Conservation (phyloP, 37 sponge, comb jelly and placozoan species). For the Tethya wilhelma region DNA sequence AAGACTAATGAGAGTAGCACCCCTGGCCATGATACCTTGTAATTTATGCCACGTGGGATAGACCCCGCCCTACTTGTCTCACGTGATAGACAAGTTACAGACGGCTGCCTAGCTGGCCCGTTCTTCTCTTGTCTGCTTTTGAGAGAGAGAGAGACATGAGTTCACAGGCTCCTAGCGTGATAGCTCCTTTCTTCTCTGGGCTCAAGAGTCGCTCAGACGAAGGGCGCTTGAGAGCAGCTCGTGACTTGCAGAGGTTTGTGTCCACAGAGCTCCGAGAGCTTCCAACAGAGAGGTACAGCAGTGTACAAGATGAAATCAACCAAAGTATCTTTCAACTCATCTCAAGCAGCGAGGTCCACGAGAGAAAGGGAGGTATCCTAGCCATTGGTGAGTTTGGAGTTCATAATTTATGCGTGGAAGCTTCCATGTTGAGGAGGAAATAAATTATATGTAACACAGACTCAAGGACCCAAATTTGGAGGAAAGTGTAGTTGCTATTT, state of each 20-base stretch:
- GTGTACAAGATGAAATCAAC: slow-evolving; percentile 79
- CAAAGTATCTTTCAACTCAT: slow-evolving; percentile 72
- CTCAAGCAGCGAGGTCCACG: slow-evolving; percentile 87
- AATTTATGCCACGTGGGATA: too few species aligned
- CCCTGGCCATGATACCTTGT: background rate
- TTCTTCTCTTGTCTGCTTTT: too few species aligned
- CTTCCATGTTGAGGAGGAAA: too few species aligned
- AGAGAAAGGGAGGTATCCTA: slow-evolving; percentile 95
- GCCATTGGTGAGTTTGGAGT: slow-evolving; percentile 95
- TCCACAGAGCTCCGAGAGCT: slow-evolving; percentile 84
- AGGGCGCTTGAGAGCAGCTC: slow-evolving; percentile 63
- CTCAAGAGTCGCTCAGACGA: slow-evolving; percentile 75
- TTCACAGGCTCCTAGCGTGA: too few species aligned
- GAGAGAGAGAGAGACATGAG: too few species aligned
- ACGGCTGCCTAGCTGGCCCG: too few species aligned
- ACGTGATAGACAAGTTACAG: too few species aligned
- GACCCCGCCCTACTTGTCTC: too few species aligned
- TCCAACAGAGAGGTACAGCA: slow-evolving; percentile 60
- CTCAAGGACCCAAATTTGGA: too few species aligned
- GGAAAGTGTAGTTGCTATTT: too few species aligned
- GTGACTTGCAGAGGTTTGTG: slow-evolving; percentile 74
- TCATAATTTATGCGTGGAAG: too few species aligned
- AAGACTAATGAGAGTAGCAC: slow-evolving; percentile 15
- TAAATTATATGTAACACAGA: too few species aligned
- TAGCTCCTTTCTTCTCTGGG: slow-evolving; percentile 28